Evolutionary conservation across 2,888 invertebrate species (phyloP), one percentile per base, ranked within the genome.

Genomic region (Drosophila paramelanica): DNA sequence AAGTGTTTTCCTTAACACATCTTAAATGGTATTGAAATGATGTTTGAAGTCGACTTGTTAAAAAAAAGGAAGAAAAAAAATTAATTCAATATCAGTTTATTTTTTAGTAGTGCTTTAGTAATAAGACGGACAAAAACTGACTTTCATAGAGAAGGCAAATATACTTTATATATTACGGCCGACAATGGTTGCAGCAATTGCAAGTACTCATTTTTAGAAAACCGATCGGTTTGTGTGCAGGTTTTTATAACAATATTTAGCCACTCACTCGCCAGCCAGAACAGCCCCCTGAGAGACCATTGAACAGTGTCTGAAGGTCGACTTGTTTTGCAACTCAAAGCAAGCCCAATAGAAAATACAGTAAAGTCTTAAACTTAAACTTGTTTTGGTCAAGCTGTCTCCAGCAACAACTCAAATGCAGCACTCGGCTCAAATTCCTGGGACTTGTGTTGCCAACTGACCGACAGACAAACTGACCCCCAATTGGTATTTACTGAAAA

Each of bases 401-500:
- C 31, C 38, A 27, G 11, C 57, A 50, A 58, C 66, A 65, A 56
- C 49, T 31, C 20, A 25, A 38, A 45, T 11, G n/a, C 46, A 60
- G 46, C 75, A 67, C 66, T 62, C 67, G 36, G 69, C 69, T 73
- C 43, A 79, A 74, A 80, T 80, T 79, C 82, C 79, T 49, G 42
- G 64, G 33, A 62, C 66, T 71, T 64, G 52, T 52, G 43, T 52
- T 68, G 68, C 68, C 79, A 72, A 64, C 20, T 45, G 55, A 66
- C 79, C 56, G 17, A 60, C 49, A 61, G 53, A 25, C 59, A 17
- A 43, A 75, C 67, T 77, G 78, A 81, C 78, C 79, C 82, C 76
- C 81, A 79, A 69, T 76, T 67, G 79, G 67, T 78, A 78, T 81
- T 79, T 58, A 47, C 47, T 77, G 23, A 70, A 70, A 65, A 45